Evolutionary conservation across 2,113 vertebrate genomes (phyloP), one percentile per base, ranked within the genome.

Genomic region (Nicator chloris): DNA sequence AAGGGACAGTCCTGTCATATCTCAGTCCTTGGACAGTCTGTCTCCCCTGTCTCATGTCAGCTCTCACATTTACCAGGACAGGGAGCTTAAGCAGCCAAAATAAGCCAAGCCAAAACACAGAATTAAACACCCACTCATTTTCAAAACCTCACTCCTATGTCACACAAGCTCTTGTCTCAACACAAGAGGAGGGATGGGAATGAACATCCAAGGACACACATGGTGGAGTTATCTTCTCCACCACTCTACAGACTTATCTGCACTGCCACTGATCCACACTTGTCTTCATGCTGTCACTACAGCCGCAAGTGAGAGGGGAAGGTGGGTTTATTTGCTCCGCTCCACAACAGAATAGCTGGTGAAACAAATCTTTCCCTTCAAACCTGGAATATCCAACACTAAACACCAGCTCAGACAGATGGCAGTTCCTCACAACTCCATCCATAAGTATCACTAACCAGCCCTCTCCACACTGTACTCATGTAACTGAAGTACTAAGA

Each of bases 291-390:
- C 27, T 56, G 49, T 51, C 64, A 47, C 24, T 10, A 9, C 3
- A 35, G 37, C 14, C 13, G 14, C 9, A 56, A 24, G 2, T 24
- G 18, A 75, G 30, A 64, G 15, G 4, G 13, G 4, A 59, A 68
- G 12, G 18, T 20, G 35, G 0, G 0, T 35, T 35, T 30, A 3
- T 63, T 44, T 51, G 10, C 14, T 77, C 23, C 24, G 11, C 13
- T 73, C 53, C 30, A 9, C 1, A 0, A 23, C 20, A 72, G 15
- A 69, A 56, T 0, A 65, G 31, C 28, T 51, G 17, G 9, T 27
- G 8, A 92, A 45, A 60, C 35, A 77, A 49, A 76, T 28, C 13
- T 23, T 76, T 18, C 20, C 44, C 37, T 59, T 72, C 16, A 37
- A 45, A 39, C 12, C 22, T 13, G 17, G 24, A 64, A 50, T 50